phyloP scores from a whole-genome alignment of 1,140 invertebrate genomes.

The Phenacoccus solenopsis region DNA sequence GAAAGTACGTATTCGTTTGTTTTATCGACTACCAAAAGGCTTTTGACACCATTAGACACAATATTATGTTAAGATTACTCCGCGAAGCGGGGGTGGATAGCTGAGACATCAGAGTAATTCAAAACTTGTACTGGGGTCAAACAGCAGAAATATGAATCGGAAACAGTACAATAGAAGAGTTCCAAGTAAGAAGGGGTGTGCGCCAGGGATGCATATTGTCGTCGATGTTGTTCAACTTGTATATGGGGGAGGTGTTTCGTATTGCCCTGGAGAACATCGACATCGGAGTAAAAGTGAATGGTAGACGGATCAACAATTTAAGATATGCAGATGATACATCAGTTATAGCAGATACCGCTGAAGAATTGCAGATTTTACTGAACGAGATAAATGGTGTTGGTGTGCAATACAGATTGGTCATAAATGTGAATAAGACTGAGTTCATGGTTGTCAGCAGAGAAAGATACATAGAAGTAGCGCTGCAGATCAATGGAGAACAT shows the following conservation, averaged over 20 bases:
- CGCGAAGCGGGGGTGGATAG: too few relatives aligned
- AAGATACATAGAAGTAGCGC: neutral
- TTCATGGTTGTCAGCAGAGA: slow-evolving; percentile 16
- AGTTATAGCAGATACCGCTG: slow-evolving; percentile 16
- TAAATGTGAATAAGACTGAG: slow-evolving; percentile 20
- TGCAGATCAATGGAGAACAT: neutral
- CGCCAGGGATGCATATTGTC: slow-evolving; percentile 30
- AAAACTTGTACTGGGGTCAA: too few relatives aligned
- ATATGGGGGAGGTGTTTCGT: slow-evolving; percentile 24
- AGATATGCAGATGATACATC: slow-evolving; percentile 22
- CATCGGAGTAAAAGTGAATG: slow-evolving; percentile 18
- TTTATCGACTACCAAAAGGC: too few relatives aligned
- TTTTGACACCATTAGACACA: too few relatives aligned
- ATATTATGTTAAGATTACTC: too few relatives aligned
- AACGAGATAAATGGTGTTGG: neutral
- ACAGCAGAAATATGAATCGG: too few relatives aligned
- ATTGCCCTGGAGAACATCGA: slow-evolving; percentile 20
- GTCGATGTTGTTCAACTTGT: slow-evolving; percentile 31
- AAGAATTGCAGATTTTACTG: slow-evolving; percentile 6
- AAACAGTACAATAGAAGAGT: too few relatives aligned
- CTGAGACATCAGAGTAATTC: too few relatives aligned
- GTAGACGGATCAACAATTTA: slow-evolving; percentile 21
- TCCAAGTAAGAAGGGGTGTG: slow-evolving; percentile 25
- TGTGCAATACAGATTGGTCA: slow-evolving; percentile 13
- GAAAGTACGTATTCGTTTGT: too few relatives aligned